Conservation (phyloP, 1,140 invertebrate species). For the Meloidogyne hapla region DNA sequence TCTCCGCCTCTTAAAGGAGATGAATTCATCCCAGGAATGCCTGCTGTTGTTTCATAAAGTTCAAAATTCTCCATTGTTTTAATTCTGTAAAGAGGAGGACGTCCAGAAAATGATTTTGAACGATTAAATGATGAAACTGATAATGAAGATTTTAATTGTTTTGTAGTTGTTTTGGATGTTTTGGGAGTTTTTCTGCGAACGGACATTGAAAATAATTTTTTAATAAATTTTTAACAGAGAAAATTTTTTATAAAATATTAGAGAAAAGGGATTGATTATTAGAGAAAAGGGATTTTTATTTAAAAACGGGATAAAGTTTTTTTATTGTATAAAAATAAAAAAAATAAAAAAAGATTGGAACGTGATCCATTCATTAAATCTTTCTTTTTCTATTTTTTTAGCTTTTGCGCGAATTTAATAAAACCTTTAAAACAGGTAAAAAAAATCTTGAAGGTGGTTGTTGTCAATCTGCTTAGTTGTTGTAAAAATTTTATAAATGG, state of each 20-base stretch:
- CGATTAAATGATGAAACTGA: constrained; percentile 12
- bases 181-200: constrained; percentile 11
- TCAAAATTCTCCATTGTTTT: constrained; percentile 12
- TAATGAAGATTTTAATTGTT: constrained; percentile 4
- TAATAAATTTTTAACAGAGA: not conserved
- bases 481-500: too few relatives aligned
- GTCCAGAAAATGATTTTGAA: constrained; percentile 18
- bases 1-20: constrained; percentile 5
- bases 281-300: not conserved
- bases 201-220: constrained; percentile 20
- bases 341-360: not conserved
- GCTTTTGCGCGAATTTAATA: too few relatives aligned
- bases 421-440: not conserved
- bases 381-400: not conserved
- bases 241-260: too few relatives aligned
- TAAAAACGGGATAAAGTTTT: not conserved
- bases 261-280: not conserved
- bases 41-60: constrained; percentile 14
- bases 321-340: constrained; percentile 1
- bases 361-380: constrained; percentile 4
- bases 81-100: not conserved
- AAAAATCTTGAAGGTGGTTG: not conserved
- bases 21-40: constrained; percentile 18
- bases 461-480: too few relatives aligned
- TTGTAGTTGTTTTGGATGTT: not conserved